These are phyloP conservation scores for Pangasius djambal DNA, from an alignment of 2,797 vertebrate species.

Conservation along the genomic window DNA sequence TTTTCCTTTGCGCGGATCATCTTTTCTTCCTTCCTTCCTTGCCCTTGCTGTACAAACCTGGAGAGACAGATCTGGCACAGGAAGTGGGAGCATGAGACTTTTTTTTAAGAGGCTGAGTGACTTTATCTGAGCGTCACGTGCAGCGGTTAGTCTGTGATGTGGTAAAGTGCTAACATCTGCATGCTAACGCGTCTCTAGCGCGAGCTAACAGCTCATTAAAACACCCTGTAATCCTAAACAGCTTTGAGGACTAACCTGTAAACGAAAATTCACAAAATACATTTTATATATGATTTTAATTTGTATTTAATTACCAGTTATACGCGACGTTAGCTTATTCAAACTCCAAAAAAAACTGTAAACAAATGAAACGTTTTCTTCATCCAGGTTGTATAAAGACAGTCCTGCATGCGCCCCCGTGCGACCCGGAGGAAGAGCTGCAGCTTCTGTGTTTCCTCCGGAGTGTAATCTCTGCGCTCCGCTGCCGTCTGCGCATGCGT, in stretches of 20 bases:
- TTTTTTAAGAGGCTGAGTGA: not conserved
- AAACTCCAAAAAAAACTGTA: not conserved
- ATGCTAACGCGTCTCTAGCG: not conserved
- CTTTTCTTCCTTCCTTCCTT: not conserved
- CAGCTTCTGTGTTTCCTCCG: not conserved
- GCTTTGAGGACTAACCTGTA: not conserved
- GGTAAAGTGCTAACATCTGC: not conserved
- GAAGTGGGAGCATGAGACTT: not conserved
- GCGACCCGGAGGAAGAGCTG: not conserved
- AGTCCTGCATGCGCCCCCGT: not conserved
- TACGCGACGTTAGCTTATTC: too few species aligned
- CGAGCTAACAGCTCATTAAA: not conserved
- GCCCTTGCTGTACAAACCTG: not conserved
- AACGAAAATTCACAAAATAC: not conserved
- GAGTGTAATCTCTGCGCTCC: not conserved
- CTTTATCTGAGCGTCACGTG: not conserved
- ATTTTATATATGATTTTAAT: not conserved
- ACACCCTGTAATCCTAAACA: not conserved
- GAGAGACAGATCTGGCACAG: not conserved
- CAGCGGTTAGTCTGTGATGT: not conserved
- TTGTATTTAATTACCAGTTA: not conserved
- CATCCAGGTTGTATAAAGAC: not conserved
- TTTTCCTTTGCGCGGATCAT: conserved; percentile 69
- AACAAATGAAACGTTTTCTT: conserved; percentile 4
- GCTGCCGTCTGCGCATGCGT: not conserved